A percentile compares a stretch with the other conserved stretches of the same genome.
Evolutionary conservation across 2,113 vertebrate genomes (phyloP).

Genomic region (Ceyx melanurus): DNA sequence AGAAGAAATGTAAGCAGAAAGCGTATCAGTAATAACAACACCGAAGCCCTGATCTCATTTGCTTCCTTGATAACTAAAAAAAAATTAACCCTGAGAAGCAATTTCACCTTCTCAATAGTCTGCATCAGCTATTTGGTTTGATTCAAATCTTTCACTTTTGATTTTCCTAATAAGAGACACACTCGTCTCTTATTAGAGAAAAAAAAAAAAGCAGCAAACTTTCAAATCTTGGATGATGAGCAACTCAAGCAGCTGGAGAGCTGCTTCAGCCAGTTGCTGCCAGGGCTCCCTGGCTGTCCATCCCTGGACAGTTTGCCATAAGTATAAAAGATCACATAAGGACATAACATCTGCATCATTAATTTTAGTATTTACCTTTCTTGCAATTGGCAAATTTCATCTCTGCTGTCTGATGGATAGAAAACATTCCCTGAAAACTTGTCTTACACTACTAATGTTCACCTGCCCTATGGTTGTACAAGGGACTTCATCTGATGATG

Average conservation of each 20-base stretch:
- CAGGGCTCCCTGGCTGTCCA: neutral
- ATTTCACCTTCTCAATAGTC: neutral
- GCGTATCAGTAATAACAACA: neutral
- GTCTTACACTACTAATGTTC: neutral
- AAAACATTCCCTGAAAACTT: neutral
- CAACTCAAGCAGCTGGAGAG: neutral
- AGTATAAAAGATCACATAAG: neutral
- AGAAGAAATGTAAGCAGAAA: neutral
- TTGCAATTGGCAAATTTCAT: neutral
- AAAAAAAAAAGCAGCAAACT: neutral
- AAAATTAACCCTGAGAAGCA: neutral
- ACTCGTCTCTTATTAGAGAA: too few species aligned
- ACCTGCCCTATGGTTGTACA: neutral
- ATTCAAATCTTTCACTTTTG: neutral
- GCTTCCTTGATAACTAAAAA: neutral
- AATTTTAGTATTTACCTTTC: neutral
- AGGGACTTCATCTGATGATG: neutral
- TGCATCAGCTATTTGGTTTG: neutral
- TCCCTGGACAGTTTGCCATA: neutral
- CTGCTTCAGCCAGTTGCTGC: neutral
- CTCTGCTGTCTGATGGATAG: neutral
- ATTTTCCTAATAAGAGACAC: neutral
- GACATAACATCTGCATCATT: neutral
- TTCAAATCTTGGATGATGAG: neutral
- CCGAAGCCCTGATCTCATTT: neutral